Conservation (phyloP, 2,797 vertebrate species). For the Poeciliopsis presidionis region DNA sequence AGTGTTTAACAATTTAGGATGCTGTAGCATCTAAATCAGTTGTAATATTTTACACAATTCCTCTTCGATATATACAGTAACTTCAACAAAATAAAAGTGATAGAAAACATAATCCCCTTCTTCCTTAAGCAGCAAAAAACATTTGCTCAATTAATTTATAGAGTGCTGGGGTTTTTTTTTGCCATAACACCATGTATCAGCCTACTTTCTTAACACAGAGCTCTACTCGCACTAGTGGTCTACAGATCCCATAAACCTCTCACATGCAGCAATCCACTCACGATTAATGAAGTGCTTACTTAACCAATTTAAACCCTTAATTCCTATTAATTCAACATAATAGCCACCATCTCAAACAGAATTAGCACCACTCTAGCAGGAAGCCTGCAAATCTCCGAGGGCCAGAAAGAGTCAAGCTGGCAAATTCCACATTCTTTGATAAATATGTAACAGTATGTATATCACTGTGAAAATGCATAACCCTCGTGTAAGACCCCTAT, state of each 20-base stretch:
- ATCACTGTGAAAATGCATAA: conserved; percentile 87
- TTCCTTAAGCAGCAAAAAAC: background rate
- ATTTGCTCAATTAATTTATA: background rate
- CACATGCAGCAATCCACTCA: conserved; percentile 69
- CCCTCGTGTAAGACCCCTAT: conserved; percentile 87
- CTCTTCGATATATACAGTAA: background rate
- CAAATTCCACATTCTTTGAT: conserved; percentile 82
- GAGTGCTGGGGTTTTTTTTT: conserved; percentile 10
- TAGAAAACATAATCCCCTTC: background rate
- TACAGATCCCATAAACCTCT: conserved; percentile 57
- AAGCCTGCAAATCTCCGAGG: conserved; percentile 76
- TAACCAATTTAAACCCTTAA: conserved; percentile 85
- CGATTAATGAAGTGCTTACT: conserved; percentile 87
- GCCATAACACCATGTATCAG: conserved; percentile 7
- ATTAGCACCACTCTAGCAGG: conserved; percentile 80
- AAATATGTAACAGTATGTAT: conserved; percentile 86
- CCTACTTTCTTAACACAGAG: conserved; percentile 40
- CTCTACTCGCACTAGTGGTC: conserved; percentile 31
- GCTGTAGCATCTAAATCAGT: background rate
- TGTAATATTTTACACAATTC: background rate
- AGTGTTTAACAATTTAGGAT: background rate
- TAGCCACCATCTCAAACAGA: conserved; percentile 81
- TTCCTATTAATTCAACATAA: conserved; percentile 88
- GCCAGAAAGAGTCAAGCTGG: conserved; percentile 79
- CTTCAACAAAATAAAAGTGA: background rate